phyloP scores from a whole-genome alignment of 1,140 invertebrate species.

The Ceratosolen fusciceps region DNA sequence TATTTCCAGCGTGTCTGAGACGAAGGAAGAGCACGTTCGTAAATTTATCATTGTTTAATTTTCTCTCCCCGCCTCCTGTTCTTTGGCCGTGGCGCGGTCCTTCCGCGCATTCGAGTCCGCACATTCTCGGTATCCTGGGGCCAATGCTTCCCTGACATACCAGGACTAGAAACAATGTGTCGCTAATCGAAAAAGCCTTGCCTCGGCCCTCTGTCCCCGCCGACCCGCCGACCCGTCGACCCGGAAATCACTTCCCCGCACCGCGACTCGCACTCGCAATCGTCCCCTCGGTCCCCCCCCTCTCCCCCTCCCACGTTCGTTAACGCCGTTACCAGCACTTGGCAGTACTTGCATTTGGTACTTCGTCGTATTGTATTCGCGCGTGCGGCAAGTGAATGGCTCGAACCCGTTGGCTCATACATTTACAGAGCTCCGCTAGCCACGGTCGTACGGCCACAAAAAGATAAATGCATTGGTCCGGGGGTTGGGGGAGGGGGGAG shows the following conservation, averaged over 20 bases:
- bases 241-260: background rate
- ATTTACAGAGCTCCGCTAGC: slow-evolving; percentile 9
- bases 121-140: no score
- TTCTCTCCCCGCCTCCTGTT: background rate
- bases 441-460: background rate
- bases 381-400: slow-evolving; percentile 28
- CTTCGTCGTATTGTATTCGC: slow-evolving; percentile 42
- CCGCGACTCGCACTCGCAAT: slow-evolving; percentile 6
- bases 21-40: slow-evolving; percentile 12
- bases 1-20: no score
- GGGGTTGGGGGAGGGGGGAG: no score
- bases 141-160: background rate
- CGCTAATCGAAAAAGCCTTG: slow-evolving; percentile 47
- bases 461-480: slow-evolving; percentile 7
- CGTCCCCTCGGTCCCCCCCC: background rate
- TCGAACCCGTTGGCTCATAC: slow-evolving; percentile 26
- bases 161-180: slow-evolving; percentile 33
- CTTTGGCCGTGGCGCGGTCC: background rate
- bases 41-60: slow-evolving; percentile 24
- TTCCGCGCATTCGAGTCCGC: no score
- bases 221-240: background rate
- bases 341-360: slow-evolving; percentile 14
- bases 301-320: slow-evolving; percentile 8
- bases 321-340: background rate
- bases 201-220: slow-evolving; percentile 5